Base-by-base conservation (phyloP, 2,113 vertebrate species). In the Hiodon tergisus region DNA sequence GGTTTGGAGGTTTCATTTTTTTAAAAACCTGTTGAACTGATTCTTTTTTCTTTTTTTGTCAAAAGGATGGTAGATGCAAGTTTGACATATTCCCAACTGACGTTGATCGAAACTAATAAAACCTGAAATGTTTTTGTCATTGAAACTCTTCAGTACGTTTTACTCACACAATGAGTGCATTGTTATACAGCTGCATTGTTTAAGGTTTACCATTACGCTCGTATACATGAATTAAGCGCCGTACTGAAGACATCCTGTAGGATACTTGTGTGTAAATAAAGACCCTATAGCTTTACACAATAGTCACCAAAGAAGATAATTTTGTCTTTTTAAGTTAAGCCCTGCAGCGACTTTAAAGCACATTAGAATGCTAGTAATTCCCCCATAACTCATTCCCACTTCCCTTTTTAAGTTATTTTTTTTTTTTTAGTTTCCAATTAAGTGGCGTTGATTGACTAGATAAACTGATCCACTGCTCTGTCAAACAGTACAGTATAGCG, bases 251-350 rank as follows among this genome's bases (percentile, higher is more conserved):
- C 16, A 16, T 6, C 7, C 6, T 16, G n/a, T 3, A 62, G 9
- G 3, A 16, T 63, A 6, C 6, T 63, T 71, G 53, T 71, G 53
- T 17, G 17, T n/a, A 71, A 57, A 31, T 55, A 59, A n/a, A 71
- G 8, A 17, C 16, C 4, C 54, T 63, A 4, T 13, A 50, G 9
- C 54, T 58, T n/a, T 10, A 51, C 17, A 55, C 47, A 9, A 7
- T 66, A 60, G 53, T 31, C 31, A 31, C 31, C 31, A 31, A 31
- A 86, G 77, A 85, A 82, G 78, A 74, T n/a, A 83, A 60, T 72
- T 78, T 79, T 83, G 75, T 85, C 74, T 16, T 82, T 89, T 87
- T 65, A 85, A 90, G 86, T 90, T 90, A 83, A 85, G 73, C 83
- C 83, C 78, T 77, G 70, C 81, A 85, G 86, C 83, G 83, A 81